Conservation (phyloP, 2,888 invertebrate genomes). For the Drosophila leonis region DNA sequence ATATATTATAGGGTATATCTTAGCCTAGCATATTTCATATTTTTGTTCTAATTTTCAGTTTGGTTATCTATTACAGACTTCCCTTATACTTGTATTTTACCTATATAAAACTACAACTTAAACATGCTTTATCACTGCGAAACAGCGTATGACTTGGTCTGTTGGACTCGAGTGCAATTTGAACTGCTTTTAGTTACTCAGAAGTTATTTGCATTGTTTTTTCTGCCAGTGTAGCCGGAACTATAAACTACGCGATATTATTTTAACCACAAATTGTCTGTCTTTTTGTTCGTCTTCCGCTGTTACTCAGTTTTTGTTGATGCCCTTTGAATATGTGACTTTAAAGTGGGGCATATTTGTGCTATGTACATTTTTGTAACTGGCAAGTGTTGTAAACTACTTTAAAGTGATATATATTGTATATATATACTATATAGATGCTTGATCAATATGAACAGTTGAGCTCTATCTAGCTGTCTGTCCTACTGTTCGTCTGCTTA, state of each 20-base stretch:
- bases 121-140: neutral
- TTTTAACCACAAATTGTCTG: constrained; percentile 32
- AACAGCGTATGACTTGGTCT: neutral
- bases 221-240: constrained; percentile 44
- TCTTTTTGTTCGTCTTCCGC: neutral
- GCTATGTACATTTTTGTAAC: neutral
- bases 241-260: constrained; percentile 47
- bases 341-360: neutral
- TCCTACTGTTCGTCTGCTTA: too few species aligned
- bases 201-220: neutral
- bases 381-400: neutral
- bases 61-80: neutral
- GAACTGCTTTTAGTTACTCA: neutral
- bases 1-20: neutral
- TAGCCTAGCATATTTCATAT: neutral
- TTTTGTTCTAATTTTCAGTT: neutral
- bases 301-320: neutral
- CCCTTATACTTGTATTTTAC: neutral
- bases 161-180: neutral
- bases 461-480: too few species aligned
- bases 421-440: neutral
- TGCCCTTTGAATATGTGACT: neutral
- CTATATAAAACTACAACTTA: neutral
- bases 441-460: too few species aligned
- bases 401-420: neutral